Percentiles rank a stretch among this genome's conserved stretches.
Conservation (phyloP, 2,888 invertebrate species). For the Trichogramma evanescens region DNA sequence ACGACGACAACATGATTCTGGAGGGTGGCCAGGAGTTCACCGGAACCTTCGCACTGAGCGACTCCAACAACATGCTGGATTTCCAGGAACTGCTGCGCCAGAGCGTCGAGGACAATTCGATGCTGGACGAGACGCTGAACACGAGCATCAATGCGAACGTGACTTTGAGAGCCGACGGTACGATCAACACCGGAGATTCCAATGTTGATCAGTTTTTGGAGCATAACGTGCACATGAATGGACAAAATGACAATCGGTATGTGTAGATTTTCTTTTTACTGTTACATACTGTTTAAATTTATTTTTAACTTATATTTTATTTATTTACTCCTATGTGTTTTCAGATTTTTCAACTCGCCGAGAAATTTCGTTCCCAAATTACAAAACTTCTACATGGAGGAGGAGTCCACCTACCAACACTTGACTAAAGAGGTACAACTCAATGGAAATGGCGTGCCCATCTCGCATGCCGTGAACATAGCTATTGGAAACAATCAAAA, state of each 20-base stretch:
- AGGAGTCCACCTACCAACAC: slow-evolving; percentile 53
- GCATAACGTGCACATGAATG: slow-evolving; percentile 52
- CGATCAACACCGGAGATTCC: slow-evolving; percentile 60
- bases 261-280: slow-evolving; percentile 25
- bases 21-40: slow-evolving; percentile 74
- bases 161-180: slow-evolving; percentile 37
- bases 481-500: slow-evolving; percentile 58
- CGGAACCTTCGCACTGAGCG: slow-evolving; percentile 72
- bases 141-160: slow-evolving; percentile 56
- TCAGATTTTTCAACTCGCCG: too few species aligned
- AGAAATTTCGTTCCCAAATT: too few species aligned
- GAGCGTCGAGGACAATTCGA: slow-evolving; percentile 50
- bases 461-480: too few species aligned
- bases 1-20: slow-evolving; percentile 70
- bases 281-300: too few species aligned
- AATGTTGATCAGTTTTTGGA: slow-evolving; percentile 69
- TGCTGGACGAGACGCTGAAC: slow-evolving; percentile 59
- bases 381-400: slow-evolving; percentile 28
- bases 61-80: slow-evolving; percentile 57
- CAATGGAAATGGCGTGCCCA: too few species aligned
- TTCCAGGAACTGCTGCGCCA: slow-evolving; percentile 52
- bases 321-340: background rate
- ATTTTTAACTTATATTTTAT: background rate
- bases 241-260: slow-evolving; percentile 27
- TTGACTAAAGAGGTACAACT: slow-evolving; percentile 47